Percentiles rank a stretch among this genome's conserved stretches.
Evolutionary conservation across 2,888 invertebrate species (phyloP).

Genomic region (Globia sparganii): DNA sequence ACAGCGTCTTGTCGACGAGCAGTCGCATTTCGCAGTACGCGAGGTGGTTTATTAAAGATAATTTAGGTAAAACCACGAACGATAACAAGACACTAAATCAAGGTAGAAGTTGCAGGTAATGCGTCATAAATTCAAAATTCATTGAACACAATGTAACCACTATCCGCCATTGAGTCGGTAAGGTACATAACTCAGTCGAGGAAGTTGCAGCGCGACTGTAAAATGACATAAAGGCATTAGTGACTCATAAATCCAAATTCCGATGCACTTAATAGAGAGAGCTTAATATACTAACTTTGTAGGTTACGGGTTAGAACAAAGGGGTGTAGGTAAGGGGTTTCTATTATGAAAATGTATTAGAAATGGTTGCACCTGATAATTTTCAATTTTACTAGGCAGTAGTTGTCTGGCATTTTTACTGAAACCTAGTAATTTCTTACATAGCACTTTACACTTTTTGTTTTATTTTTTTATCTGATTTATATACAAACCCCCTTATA

Average conservation of each 20-base stretch:
- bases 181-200: constrained; percentile 53
- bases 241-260: constrained; percentile 61
- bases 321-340: background rate
- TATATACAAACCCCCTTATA: too few relatives aligned
- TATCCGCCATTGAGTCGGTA: constrained; percentile 29
- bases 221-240: constrained; percentile 61
- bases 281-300: constrained; percentile 50
- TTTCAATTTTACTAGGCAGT: too few relatives aligned
- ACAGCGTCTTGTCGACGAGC: background rate
- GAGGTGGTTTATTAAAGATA: background rate
- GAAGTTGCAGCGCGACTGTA: constrained; percentile 52
- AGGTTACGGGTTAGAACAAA: constrained; percentile 1
- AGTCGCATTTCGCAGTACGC: background rate
- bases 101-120: constrained; percentile 41
- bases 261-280: constrained; percentile 42
- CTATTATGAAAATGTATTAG: background rate
- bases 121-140: constrained; percentile 46
- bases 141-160: constrained; percentile 58
- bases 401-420: background rate
- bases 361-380: background rate
- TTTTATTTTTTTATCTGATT: too few relatives aligned
- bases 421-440: too few relatives aligned
- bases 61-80: background rate
- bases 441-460: too few relatives aligned
- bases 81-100: constrained; percentile 29